Conservation (phyloP, 2,113 vertebrate genomes). For the Riparia riparia region DNA sequence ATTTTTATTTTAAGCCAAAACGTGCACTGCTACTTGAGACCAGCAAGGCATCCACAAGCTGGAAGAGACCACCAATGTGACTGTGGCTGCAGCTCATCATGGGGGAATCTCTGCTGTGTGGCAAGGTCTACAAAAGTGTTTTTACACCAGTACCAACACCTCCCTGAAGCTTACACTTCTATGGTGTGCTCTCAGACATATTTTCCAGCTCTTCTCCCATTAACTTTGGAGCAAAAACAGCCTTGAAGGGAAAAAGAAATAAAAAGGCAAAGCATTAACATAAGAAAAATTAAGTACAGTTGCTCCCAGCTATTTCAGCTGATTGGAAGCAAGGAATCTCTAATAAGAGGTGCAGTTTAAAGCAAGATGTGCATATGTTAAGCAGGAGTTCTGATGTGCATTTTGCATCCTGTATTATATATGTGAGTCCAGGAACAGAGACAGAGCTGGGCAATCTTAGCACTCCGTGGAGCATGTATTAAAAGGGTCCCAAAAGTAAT, state of each 20-base stretch:
- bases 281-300: neutral
- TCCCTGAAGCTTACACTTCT: neutral
- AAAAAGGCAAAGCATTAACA: slow-evolving; percentile 11
- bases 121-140: neutral
- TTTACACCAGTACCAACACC: neutral
- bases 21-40: neutral
- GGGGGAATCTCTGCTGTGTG: neutral
- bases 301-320: slow-evolving; percentile 4
- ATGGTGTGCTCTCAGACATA: neutral
- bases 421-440: neutral
- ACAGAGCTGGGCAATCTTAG: neutral
- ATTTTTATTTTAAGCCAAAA: neutral
- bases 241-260: neutral
- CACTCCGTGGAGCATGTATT: neutral
- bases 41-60: neutral
- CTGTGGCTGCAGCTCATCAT: neutral
- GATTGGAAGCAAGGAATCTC: neutral
- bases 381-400: neutral
- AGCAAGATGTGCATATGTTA: neutral
- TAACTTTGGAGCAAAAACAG: neutral
- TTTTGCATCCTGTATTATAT: neutral
- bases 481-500: slow-evolving; percentile 48
- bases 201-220: neutral
- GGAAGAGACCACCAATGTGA: neutral
- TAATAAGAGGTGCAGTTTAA: neutral